Conservation (phyloP, 2,797 vertebrate species). For the Tokudaia tokunoshimensis region DNA sequence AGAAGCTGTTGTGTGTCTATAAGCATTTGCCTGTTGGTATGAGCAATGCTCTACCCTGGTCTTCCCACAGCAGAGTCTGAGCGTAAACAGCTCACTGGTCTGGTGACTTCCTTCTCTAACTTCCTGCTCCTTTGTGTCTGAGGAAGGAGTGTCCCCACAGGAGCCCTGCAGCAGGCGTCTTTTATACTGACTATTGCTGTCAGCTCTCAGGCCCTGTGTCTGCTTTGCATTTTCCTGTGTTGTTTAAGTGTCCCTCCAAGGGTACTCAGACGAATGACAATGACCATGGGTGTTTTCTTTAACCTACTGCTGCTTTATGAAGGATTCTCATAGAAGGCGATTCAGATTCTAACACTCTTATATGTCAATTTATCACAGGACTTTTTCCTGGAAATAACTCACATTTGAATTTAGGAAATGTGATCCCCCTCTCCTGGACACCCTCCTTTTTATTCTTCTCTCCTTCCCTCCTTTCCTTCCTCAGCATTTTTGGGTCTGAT, state of each 20-base stretch:
- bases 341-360: constrained; percentile 65
- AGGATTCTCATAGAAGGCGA: constrained; percentile 62
- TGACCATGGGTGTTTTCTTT: constrained; percentile 69
- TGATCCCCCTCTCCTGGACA: not conserved
- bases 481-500: not conserved
- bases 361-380: constrained; percentile 61
- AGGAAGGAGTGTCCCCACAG: constrained; percentile 43
- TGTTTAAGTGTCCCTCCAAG: constrained; percentile 73
- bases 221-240: constrained; percentile 72
- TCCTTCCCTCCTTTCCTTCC: fast-evolving
- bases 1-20: not conserved
- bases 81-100: constrained; percentile 7
- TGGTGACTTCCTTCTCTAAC: constrained; percentile 7
- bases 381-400: constrained; percentile 72
- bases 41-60: not conserved
- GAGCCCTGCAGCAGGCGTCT: constrained; percentile 51
- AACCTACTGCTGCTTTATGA: constrained; percentile 66
- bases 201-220: constrained; percentile 16
- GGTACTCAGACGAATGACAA: constrained; percentile 40
- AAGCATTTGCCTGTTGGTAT: not conserved
- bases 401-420: constrained; percentile 63
- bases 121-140: constrained; percentile 64
- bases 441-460: fast-evolving
- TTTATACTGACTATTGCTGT: constrained; percentile 55
- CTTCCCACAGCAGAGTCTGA: constrained; percentile 37